phyloP scores from a whole-genome alignment of 92 coral and sea anemone species.

The Zoanthus sansibaricus region DNA sequence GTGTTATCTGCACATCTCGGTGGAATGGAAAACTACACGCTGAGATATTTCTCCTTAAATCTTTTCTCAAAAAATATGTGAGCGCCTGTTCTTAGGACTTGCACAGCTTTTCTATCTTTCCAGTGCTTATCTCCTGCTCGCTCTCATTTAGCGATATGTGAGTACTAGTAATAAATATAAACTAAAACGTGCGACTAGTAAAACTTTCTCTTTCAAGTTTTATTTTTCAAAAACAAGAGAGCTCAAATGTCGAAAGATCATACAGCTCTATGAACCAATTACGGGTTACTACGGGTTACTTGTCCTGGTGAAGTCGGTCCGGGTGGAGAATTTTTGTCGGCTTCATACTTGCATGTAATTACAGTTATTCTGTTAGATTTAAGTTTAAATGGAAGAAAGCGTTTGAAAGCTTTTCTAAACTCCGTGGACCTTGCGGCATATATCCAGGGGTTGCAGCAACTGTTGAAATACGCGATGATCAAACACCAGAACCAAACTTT shows the following conservation, averaged over 20 bases:
- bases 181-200: no score
- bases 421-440: constrained; percentile 23
- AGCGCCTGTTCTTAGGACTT: no score
- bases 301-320: background rate
- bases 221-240: background rate
- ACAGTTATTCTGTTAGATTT: background rate
- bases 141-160: background rate
- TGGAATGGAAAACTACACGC: no score
- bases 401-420: constrained; percentile 26
- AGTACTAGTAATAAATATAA: no score
- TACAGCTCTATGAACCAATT: background rate
- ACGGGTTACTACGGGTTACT: background rate
- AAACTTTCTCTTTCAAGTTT: background rate
- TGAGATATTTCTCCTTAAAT: no score
- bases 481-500: constrained; percentile 46
- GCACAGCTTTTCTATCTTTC: no score
- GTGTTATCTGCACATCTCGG: no score
- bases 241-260: background rate
- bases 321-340: background rate
- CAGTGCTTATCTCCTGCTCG: background rate
- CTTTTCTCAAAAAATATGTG: no score
- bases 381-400: background rate
- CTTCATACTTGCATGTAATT: background rate
- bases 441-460: constrained; percentile 41
- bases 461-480: constrained; percentile 23